phyloP scores from a whole-genome alignment of 2,797 vertebrate species.

The Ceryle rudis region DNA sequence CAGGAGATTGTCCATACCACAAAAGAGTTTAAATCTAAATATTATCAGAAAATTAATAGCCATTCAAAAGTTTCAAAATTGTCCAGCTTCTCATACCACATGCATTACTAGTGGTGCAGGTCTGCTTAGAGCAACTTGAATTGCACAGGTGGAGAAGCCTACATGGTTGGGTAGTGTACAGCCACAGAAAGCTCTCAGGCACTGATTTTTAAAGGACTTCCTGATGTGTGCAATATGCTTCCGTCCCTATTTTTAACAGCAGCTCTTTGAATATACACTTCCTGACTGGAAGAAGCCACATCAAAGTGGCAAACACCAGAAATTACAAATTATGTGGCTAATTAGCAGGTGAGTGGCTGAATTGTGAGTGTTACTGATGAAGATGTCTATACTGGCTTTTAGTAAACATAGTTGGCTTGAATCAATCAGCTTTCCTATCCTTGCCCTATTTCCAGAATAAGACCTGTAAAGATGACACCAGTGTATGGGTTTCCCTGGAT shows the following conservation, averaged over 20 bases:
- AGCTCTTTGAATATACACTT: not conserved
- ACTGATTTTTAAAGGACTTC: not conserved
- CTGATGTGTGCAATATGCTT: not conserved
- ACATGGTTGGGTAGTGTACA: accelerated
- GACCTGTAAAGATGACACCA: not conserved
- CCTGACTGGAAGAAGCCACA: not conserved
- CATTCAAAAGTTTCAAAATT: not conserved
- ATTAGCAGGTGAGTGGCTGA: not conserved
- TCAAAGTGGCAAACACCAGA: not conserved
- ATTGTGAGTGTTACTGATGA: not conserved
- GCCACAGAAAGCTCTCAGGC: not conserved
- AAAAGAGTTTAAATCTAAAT: not conserved
- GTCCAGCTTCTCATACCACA: not conserved
- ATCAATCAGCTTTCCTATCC: not conserved
- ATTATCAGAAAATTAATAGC: not conserved
- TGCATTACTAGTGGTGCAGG: not conserved
- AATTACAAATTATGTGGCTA: not conserved
- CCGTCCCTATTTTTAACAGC: not conserved
- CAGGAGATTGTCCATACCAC: not conserved
- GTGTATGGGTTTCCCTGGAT: not conserved
- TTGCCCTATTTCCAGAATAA: not conserved
- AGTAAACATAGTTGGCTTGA: not conserved
- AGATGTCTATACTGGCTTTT: not conserved
- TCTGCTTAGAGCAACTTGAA: not conserved
- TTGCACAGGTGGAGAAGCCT: not conserved